Conservation (phyloP, 2,797 vertebrate species). For the Halcyon leucocephala region DNA sequence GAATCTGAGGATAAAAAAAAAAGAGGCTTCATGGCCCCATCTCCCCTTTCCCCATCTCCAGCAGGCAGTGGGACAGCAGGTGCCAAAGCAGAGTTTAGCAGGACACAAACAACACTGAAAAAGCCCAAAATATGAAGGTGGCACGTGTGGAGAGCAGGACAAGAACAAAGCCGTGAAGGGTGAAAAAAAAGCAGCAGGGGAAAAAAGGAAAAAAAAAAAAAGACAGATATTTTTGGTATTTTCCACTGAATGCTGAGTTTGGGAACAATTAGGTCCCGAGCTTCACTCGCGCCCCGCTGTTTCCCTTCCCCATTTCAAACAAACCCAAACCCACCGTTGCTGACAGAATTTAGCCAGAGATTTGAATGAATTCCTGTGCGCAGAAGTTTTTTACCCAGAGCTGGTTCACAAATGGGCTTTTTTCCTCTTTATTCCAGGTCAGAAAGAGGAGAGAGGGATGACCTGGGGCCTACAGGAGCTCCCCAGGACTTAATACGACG, state of each 20-base stretch:
- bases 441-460: neutral
- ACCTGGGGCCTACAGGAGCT: neutral
- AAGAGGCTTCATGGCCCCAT: neutral
- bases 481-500: neutral
- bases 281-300: neutral
- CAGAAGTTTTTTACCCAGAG: neutral
- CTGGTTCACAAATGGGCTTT: accelerated
- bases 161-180: neutral
- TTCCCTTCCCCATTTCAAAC: neutral
- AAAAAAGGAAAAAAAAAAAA: no score
- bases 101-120: neutral
- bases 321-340: neutral
- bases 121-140: neutral
- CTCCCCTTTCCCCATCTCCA: neutral
- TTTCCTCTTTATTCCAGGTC: neutral
- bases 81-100: neutral
- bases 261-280: conserved; percentile 20
- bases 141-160: neutral
- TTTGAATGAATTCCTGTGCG: accelerated
- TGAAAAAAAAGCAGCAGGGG: neutral
- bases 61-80: neutral
- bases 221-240: neutral
- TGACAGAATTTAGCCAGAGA: neutral
- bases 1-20: neutral
- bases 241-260: neutral